Percentiles rank a stretch among this genome's conserved stretches.
Conservation (phyloP, 2,113 vertebrate species). For the Trematomus loennbergii region DNA sequence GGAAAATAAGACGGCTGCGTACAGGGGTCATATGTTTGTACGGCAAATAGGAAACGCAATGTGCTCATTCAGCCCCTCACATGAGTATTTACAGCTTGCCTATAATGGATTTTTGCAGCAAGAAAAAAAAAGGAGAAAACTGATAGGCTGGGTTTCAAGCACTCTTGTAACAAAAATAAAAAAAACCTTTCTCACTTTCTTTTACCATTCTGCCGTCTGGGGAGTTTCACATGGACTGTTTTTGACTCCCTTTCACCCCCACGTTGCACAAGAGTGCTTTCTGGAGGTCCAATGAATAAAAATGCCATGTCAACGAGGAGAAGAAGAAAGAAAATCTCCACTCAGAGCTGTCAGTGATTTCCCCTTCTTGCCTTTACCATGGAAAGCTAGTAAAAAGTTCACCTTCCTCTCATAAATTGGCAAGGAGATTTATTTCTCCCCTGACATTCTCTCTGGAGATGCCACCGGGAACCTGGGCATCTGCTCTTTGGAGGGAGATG, state of each 20-base stretch:
- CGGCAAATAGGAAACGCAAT: conserved; percentile 42
- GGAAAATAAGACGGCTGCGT: background rate
- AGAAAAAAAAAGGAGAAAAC: conserved; percentile 1
- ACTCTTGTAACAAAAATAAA: conserved; percentile 19
- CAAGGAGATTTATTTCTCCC: conserved; percentile 78
- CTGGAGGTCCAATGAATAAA: conserved; percentile 77
- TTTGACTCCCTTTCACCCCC: conserved; percentile 70
- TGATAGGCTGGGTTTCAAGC: conserved; percentile 25
- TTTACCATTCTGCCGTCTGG: conserved; percentile 48
- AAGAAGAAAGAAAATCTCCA: conserved; percentile 75
- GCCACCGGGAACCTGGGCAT: conserved; percentile 76
- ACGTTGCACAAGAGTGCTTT: conserved; percentile 75
- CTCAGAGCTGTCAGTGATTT: conserved; percentile 76
- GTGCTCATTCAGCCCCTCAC: conserved; percentile 17
- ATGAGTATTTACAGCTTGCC: conserved; percentile 57
- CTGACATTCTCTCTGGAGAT: conserved; percentile 81
- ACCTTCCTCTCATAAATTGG: conserved; percentile 83
- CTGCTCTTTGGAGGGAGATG: conserved; percentile 74
- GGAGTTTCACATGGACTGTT: conserved; percentile 76
- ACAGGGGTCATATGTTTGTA: conserved; percentile 32
- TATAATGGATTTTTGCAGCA: conserved; percentile 40
- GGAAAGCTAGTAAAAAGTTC: conserved; percentile 76
- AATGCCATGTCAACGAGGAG: conserved; percentile 74
- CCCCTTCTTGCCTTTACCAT: conserved; percentile 65
- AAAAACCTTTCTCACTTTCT: conserved; percentile 50